Percentiles rank a stretch among this genome's conserved stretches.
These are phyloP conservation scores for Gobio occitaniae DNA, from an alignment of 2,797 vertebrate species.

Conservation along the genomic window DNA sequence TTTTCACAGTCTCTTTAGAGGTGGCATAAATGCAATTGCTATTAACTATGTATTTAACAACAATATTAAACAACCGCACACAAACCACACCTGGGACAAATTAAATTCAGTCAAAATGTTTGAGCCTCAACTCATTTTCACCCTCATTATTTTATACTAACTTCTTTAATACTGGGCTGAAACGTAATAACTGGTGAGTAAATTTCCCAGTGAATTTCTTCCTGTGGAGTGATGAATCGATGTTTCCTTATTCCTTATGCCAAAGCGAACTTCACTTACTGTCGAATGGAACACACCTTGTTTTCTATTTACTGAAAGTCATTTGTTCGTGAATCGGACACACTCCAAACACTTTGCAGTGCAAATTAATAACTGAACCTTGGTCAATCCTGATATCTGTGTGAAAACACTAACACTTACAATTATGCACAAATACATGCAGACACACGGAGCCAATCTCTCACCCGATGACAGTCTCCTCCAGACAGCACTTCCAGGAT, in stretches of 20 bases:
- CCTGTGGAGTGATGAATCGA: no score
- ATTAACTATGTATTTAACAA: background rate
- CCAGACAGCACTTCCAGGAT: conserved; percentile 88
- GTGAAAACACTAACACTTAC: background rate
- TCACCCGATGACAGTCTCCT: conserved; percentile 88
- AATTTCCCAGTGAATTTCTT: no score
- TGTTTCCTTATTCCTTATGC: background rate
- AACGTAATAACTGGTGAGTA: background rate
- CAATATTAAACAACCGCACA: background rate
- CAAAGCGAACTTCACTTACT: background rate
- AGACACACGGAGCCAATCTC: conserved; percentile 37
- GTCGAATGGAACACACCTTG: background rate
- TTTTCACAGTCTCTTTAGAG: no score
- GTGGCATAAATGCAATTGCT: background rate
- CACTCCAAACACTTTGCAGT: background rate
- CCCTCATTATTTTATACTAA: no score
- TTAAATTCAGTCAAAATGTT: no score
- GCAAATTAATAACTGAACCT: background rate
- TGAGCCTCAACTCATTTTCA: no score
- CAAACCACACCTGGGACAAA: no score
- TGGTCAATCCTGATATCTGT: background rate
- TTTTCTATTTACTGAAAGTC: background rate
- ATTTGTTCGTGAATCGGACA: background rate
- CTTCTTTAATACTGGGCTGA: background rate
- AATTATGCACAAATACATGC: background rate